These are phyloP conservation scores for Sylvia borin DNA, from an alignment of 2,797 vertebrate species.

Conservation along the genomic window DNA sequence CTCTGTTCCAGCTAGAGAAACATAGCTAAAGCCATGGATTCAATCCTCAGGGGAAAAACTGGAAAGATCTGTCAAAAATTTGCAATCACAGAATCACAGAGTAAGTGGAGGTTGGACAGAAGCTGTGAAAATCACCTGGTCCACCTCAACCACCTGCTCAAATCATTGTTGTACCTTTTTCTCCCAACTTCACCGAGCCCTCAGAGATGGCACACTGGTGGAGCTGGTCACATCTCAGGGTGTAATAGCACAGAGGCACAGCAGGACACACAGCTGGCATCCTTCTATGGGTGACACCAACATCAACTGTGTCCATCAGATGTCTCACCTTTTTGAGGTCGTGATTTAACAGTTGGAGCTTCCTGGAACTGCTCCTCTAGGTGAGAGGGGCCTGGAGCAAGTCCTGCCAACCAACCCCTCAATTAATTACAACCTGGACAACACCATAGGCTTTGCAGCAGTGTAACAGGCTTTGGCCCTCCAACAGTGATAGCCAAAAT, in stretches of 20 bases:
- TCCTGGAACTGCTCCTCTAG: background rate
- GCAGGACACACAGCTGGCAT: background rate
- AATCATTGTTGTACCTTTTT: background rate
- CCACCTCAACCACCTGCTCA: background rate
- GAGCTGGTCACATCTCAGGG: background rate
- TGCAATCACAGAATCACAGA: background rate
- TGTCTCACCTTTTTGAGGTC: background rate
- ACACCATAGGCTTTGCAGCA: background rate
- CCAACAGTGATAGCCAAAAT: background rate
- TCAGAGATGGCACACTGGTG: rapidly evolving
- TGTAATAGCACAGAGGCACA: background rate
- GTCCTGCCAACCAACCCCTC: background rate
- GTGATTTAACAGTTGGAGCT: background rate
- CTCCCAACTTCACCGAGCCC: background rate
- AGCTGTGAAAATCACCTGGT: background rate
- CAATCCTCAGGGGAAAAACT: background rate
- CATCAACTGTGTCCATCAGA: background rate
- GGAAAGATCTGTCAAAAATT: background rate
- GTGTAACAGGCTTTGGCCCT: background rate
- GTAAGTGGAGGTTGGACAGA: background rate
- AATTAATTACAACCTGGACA: background rate
- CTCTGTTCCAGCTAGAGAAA: background rate
- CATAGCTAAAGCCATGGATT: background rate
- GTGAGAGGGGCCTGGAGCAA: background rate
- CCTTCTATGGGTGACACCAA: background rate